These are phyloP conservation scores for Dicerorhinus sumatrensis DNA, from an alignment of 2,113 vertebrate species.

Conservation along the genomic window DNA sequence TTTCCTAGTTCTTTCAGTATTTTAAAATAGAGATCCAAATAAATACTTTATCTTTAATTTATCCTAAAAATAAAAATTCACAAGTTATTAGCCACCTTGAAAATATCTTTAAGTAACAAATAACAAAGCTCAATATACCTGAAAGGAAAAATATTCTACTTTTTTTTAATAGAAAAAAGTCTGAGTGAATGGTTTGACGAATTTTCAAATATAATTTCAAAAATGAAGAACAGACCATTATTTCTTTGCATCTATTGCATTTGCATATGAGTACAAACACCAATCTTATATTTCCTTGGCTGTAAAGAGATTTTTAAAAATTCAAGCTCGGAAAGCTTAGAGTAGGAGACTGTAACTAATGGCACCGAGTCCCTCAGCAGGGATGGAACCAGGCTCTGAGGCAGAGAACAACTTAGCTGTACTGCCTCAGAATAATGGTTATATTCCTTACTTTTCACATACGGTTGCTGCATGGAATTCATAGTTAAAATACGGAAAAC, in stretches of 20 bases:
- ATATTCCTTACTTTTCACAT: constrained; percentile 33
- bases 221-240: background rate
- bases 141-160: constrained; percentile 55
- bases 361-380: background rate
- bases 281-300: background rate
- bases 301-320: background rate
- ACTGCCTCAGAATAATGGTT: background rate
- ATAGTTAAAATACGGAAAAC: constrained; percentile 30
- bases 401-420: background rate
- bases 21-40: constrained; percentile 21
- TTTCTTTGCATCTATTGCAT: background rate
- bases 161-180: background rate
- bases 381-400: background rate
- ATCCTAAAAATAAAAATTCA: constrained; percentile 48
- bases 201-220: constrained; percentile 44
- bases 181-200: background rate
- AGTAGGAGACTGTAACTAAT: constrained; percentile 20
- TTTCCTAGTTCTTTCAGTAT: constrained; percentile 20
- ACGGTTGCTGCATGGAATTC: background rate
- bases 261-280: background rate
- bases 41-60: constrained; percentile 35
- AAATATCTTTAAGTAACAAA: constrained; percentile 38
- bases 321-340: constrained; percentile 8
- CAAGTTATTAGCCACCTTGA: background rate
- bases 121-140: background rate